phyloP scores from a whole-genome alignment of 2,797 vertebrate species.

The Argyrosomus regius region DNA sequence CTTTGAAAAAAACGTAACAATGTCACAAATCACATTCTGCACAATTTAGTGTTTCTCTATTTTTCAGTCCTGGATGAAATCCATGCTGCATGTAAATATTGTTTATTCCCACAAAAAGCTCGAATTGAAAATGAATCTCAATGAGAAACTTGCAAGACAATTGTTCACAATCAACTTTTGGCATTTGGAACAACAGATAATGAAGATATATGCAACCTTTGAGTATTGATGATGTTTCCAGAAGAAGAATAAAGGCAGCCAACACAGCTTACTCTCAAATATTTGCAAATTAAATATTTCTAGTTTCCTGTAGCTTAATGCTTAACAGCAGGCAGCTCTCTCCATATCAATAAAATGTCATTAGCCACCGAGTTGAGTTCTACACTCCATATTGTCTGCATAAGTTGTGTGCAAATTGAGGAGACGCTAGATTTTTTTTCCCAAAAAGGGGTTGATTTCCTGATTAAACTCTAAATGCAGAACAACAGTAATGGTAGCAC shows the following conservation, averaged over 20 bases:
- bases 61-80: background rate
- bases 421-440: background rate
- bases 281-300: background rate
- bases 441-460: background rate
- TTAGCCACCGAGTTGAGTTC: background rate
- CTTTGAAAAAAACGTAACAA: background rate
- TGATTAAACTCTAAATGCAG: background rate
- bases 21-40: background rate
- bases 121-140: background rate
- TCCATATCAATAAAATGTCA: conserved; percentile 17
- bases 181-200: background rate
- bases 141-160: background rate
- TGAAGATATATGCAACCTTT: background rate
- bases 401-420: background rate
- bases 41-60: background rate
- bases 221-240: conserved; percentile 6
- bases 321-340: background rate
- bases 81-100: background rate
- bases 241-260: background rate
- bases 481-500: background rate
- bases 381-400: background rate
- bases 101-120: background rate
- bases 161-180: conserved; percentile 7
- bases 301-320: background rate
- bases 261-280: background rate